Evolutionary conservation across 2,888 invertebrate species (phyloP), one percentile per base, ranked within the genome.

Genomic region (Stegana nigrithorax): DNA sequence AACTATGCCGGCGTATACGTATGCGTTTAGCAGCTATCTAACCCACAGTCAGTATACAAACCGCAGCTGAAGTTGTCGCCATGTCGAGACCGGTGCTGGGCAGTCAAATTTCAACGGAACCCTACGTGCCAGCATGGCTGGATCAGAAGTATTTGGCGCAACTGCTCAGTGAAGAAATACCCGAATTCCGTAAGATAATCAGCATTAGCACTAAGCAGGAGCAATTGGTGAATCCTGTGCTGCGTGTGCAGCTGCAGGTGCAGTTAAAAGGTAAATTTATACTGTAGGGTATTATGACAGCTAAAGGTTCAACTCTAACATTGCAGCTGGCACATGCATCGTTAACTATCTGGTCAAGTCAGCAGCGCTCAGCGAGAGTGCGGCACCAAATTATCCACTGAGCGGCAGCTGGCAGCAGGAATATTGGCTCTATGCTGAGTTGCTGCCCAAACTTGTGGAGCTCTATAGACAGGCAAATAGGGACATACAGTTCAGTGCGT

Each of bases 401-500:
- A 2, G 14, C 0, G 59, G 70, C 6, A 58, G 71, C 17, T 80
- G 75, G 56, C 64, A 73, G 0, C 62, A 68, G 21, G 82, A 83
- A 47, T 65, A 44, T 5, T 45, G 66, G 7, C 72, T 80, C 65
- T 73, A 81, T 29, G 56, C 68, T 6, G 61, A 62, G 23, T 65
- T 82, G 0, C 59, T 83, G 4, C 80, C 78, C 5, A 66, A 71
- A 5, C 76, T 84, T 1, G 74, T 73, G 10, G 12, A 63, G 53
- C 70, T 83, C 17, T 84, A 73, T 47, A 66, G 62, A n/a, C 60
- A 73, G 17, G 63, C 57, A 3, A 66, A 69, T 2, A 67, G 66
- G 25, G 26, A n/a, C 0, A 58, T 73, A 1, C 55, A 42, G 5
- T 75, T 84, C 4, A 67, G 70, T n/a, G 75, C 79, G 0, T n/a